Evolutionary conservation across 1,140 invertebrate species (phyloP).

Genomic region (Periplaneta americana): DNA sequence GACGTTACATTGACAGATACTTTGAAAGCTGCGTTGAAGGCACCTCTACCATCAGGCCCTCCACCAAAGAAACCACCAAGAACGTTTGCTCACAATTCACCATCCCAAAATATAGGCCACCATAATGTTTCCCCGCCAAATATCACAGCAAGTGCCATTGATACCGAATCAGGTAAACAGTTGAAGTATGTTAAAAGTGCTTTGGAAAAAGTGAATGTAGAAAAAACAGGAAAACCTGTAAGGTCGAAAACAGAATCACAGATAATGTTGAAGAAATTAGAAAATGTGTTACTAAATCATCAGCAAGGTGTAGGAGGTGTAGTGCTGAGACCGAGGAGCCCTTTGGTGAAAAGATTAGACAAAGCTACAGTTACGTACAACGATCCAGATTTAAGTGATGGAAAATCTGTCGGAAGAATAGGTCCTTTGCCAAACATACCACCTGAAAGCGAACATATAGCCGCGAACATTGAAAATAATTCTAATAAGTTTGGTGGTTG

Average conservation of each 20-base stretch:
- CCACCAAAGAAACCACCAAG: constrained; percentile 67
- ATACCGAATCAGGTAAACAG: background rate
- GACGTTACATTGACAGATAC: constrained; percentile 42
- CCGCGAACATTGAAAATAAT: background rate
- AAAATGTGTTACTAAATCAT: constrained; percentile 13
- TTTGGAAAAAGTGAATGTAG: background rate
- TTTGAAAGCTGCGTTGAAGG: constrained; percentile 51
- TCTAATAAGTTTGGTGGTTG: background rate
- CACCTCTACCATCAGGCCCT: constrained; percentile 55
- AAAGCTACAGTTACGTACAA: background rate
- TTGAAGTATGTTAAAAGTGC: background rate
- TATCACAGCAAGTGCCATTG: background rate
- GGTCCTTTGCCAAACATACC: background rate
- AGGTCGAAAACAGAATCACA: constrained; percentile 28
- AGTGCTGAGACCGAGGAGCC: background rate
- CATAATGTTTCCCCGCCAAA: background rate
- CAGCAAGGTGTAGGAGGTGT: constrained; percentile 1
- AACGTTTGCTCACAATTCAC: constrained; percentile 48
- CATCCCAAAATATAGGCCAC: constrained; percentile 9
- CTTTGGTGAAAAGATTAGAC: background rate
- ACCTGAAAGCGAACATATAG: background rate
- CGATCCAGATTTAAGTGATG: background rate
- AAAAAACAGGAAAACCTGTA: constrained; percentile 2
- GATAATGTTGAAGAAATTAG: constrained; percentile 27
- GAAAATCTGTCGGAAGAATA: background rate